Percentiles rank a stretch among this genome's conserved stretches.
phyloP scores from a whole-genome alignment of 2,888 invertebrate genomes.

The Nowickia ferox region DNA sequence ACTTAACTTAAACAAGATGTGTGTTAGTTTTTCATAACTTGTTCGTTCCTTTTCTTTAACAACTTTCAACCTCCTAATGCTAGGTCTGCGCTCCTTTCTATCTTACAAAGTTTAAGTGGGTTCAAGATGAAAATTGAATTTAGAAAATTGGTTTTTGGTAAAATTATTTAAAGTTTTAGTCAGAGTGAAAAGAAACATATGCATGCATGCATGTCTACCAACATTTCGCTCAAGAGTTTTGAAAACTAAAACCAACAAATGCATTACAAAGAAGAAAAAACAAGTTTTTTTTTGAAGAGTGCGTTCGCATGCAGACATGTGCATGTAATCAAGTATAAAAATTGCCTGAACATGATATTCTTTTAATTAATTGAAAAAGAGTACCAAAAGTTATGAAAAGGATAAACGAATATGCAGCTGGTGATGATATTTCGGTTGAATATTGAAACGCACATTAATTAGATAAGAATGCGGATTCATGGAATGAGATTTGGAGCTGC shows the following conservation, averaged over 20 bases:
- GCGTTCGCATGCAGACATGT: not conserved
- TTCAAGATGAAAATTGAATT: slow-evolving; percentile 71
- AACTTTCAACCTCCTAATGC: slow-evolving; percentile 14
- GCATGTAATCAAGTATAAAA: slow-evolving; percentile 30
- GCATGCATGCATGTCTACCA: not conserved
- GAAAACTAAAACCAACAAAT: slow-evolving; percentile 39
- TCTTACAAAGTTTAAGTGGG: slow-evolving; percentile 66
- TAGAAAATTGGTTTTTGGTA: slow-evolving; percentile 62
- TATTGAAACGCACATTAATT: slow-evolving; percentile 3
- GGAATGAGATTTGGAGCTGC: not conserved
- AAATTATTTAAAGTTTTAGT: slow-evolving; percentile 55
- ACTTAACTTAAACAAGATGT: not conserved
- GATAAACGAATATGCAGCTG: slow-evolving; percentile 28
- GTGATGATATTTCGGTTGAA: not conserved
- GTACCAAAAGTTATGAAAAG: not conserved
- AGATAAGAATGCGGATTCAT: not conserved
- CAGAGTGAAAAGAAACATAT: not conserved
- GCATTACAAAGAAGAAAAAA: slow-evolving; percentile 10
- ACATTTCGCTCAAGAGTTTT: slow-evolving; percentile 12
- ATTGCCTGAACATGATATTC: slow-evolving; percentile 60
- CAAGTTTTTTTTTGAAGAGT: not conserved
- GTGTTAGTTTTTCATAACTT: slow-evolving; percentile 57
- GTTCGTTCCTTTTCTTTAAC: slow-evolving; percentile 46
- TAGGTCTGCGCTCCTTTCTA: slow-evolving; percentile 18
- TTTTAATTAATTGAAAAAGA: slow-evolving; percentile 66